Percentiles rank a stretch among this genome's conserved stretches.
Evolutionary conservation across 2,113 vertebrate species (phyloP).

Genomic region (Gobiocypris rarus): DNA sequence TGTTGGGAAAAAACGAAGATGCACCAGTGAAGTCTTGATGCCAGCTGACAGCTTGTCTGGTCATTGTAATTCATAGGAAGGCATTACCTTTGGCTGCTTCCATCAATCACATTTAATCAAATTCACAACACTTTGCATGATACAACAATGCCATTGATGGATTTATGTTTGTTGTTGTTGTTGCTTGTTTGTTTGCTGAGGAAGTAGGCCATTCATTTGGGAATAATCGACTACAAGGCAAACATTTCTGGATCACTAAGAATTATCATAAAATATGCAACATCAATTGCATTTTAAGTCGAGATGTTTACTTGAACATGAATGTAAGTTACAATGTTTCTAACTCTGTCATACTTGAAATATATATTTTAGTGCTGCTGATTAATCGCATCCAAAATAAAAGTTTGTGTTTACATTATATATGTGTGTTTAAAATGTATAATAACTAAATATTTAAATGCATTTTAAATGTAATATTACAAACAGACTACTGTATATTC

Average conservation of each 20-base stretch:
- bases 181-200: not conserved
- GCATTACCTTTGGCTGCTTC: slow-evolving; percentile 29
- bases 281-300: not conserved
- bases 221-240: not conserved
- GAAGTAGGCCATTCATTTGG: not conserved
- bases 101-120: slow-evolving; percentile 15
- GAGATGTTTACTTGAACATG: not conserved
- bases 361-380: too few species aligned
- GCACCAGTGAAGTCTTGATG: slow-evolving; percentile 7
- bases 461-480: not conserved
- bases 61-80: slow-evolving; percentile 18
- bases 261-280: not conserved
- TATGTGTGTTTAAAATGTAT: too few species aligned
- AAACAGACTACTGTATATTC: too few species aligned
- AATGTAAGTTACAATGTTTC: not conserved
- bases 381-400: too few species aligned
- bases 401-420: too few species aligned
- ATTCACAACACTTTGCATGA: slow-evolving; percentile 1
- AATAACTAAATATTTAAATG: too few species aligned
- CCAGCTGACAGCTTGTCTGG: slow-evolving; percentile 29
- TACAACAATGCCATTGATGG: not conserved
- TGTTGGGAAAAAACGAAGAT: not conserved
- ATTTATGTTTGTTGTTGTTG: not conserved
- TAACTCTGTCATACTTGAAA: not conserved
- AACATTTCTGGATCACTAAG: not conserved